Evolutionary conservation across 2,797 vertebrate species (phyloP).

Genomic region (Catamblyrhynchus diadema): DNA sequence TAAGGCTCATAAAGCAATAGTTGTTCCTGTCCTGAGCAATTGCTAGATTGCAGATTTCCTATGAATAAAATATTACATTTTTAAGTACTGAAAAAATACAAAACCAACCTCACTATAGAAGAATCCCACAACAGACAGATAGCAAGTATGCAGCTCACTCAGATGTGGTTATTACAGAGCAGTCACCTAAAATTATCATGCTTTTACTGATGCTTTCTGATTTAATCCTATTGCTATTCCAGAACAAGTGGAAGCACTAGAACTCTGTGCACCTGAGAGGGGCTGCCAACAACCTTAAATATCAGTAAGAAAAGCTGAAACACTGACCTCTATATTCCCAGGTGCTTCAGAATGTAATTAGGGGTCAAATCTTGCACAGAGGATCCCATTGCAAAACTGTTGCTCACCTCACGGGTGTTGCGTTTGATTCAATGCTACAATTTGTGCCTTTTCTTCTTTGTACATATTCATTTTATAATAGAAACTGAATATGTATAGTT

Average conservation of each 20-base stretch:
- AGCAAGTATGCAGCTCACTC: not conserved
- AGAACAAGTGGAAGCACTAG: not conserved
- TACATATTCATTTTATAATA: fast-evolving
- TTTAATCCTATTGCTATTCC: not conserved
- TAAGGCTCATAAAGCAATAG: not conserved
- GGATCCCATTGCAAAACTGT: not conserved
- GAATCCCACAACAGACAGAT: not conserved
- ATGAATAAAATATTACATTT: conserved; percentile 32
- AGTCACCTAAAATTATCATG: not conserved
- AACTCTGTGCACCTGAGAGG: not conserved
- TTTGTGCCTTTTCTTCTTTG: not conserved
- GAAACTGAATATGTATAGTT: not conserved
- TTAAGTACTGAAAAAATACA: not conserved
- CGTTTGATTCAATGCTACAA: not conserved
- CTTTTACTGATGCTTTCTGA: not conserved
- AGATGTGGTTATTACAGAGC: not conserved
- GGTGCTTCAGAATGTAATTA: not conserved
- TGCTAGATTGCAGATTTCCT: not conserved
- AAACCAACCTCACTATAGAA: not conserved
- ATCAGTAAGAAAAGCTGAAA: not conserved
- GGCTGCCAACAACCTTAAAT: not conserved
- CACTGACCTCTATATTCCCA: not conserved
- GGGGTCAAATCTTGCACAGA: not conserved
- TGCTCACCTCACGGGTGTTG: fast-evolving
- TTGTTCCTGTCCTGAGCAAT: not conserved